Evolutionary conservation across 2,888 invertebrate species (phyloP), one percentile per base, ranked within the genome.

Genomic region (Andrena haemorrhoa): DNA sequence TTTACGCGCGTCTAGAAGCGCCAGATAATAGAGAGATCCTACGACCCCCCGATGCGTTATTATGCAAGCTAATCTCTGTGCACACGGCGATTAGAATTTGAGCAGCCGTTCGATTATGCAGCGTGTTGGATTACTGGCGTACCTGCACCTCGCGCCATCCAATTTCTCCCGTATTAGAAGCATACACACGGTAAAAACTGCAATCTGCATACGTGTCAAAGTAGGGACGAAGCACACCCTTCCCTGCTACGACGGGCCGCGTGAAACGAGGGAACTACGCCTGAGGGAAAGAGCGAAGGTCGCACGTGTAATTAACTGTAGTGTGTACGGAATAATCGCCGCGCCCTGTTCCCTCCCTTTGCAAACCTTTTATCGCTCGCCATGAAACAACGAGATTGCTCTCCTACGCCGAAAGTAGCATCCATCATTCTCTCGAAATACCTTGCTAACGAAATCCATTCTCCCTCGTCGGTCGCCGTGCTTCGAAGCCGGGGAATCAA

Each of bases 241-340:
- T 56, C 69, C 10, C 41, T 3, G 7, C 4, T 23, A 41, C 7
- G 8, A 31, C 20, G 20, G n/a, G 5, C 12, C 56, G 31, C 47
- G 47, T 20, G 16, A 49, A n/a, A 31, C 56, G 65, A 10, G 16
- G n/a, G 23, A 58, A 60, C 47, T 77, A 23, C 49, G 26, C 26
- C 41, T 16, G 23, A 47, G 47, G 53, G 16, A 23, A 53, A 23
- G 61, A 41, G 26, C 20, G 64, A 49, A 64, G 49, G 61, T 26
- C 70, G 51, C 8, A 12, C 60, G 72, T 23, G 70, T 61, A 77
- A 71, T 79, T 77, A 79, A 61, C 71, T 2, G 63, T 70, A 53
- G 58, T 58, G 23, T 68, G 72, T 35, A 53, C 58, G 29, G 51
- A 61, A 75, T 49, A 63, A 79, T 26, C 47, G 61, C 49, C 51